Percentiles rank a stretch among this genome's conserved stretches.
Evolutionary conservation across 2,797 vertebrate genomes (phyloP).

Genomic region (Philypnodon macrostomus): DNA sequence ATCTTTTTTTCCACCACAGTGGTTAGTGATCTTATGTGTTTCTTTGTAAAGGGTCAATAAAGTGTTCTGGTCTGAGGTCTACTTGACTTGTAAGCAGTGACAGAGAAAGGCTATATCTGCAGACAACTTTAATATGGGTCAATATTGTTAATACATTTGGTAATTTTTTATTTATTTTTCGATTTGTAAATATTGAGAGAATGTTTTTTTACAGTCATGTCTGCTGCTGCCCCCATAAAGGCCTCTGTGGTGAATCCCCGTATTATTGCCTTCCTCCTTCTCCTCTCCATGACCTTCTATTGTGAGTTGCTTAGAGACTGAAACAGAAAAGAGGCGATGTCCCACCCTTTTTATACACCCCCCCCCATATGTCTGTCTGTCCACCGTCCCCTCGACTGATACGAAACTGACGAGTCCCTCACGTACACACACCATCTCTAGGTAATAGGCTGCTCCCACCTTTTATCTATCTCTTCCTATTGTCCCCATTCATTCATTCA

Average conservation of each 20-base stretch:
- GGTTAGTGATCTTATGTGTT: too few relatives aligned
- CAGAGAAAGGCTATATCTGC: too few relatives aligned
- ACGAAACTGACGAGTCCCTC: slow-evolving; percentile 53
- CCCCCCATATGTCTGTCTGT: slow-evolving; percentile 42
- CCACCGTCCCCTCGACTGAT: slow-evolving; percentile 26
- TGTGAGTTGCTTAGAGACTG: slow-evolving; percentile 98
- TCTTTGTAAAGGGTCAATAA: too few relatives aligned
- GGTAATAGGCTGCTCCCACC: slow-evolving; percentile 50
- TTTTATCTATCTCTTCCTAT: slow-evolving; percentile 59
- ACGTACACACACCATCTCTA: slow-evolving; percentile 53
- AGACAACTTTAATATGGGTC: too few relatives aligned
- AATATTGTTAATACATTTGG: too few relatives aligned
- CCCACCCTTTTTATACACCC: slow-evolving; percentile 72
- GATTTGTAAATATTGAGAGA: too few relatives aligned
- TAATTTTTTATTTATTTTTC: too few relatives aligned
- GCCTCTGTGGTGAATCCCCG: slow-evolving; percentile 60
- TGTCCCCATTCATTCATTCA: slow-evolving; percentile 43
- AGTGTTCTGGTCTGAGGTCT: too few relatives aligned
- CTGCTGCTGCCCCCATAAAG: slow-evolving; percentile 43
- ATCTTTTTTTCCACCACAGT: too few relatives aligned
- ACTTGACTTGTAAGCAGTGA: too few relatives aligned
- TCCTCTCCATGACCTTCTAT: slow-evolving; percentile 92
- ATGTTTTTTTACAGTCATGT: too few relatives aligned
- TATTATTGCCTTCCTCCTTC: slow-evolving; percentile 72
- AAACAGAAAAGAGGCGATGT: slow-evolving; percentile 75